phyloP scores from a whole-genome alignment of 2,888 invertebrate species.

The Pterostichus madidus region DNA sequence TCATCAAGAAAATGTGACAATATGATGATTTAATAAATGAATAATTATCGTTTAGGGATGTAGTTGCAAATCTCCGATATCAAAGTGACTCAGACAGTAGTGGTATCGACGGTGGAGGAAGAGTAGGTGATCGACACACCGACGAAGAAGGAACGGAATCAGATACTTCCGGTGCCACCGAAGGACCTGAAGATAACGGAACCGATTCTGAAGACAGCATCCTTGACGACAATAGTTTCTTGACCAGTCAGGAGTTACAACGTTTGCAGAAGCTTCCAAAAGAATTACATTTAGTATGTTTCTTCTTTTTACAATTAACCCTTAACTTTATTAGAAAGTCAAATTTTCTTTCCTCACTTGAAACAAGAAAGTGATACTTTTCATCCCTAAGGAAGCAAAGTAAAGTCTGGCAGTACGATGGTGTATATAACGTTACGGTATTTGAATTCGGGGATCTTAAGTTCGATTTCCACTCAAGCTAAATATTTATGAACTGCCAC shows the following conservation, averaged over 20 bases:
- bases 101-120: constrained; percentile 77
- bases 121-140: constrained; percentile 72
- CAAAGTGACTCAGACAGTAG: constrained; percentile 84
- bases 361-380: not conserved
- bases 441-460: too few relatives aligned
- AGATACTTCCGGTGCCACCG: constrained; percentile 81
- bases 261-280: constrained; percentile 81
- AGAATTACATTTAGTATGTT: constrained; percentile 78
- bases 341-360: too few relatives aligned
- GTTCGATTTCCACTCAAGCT: too few relatives aligned
- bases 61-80: constrained; percentile 82
- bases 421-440: too few relatives aligned
- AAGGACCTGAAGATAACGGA: constrained; percentile 85
- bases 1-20: too few relatives aligned
- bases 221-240: constrained; percentile 87
- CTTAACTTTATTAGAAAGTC: too few relatives aligned
- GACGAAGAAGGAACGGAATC: constrained; percentile 76
- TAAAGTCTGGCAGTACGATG: too few relatives aligned
- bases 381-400: too few relatives aligned
- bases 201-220: constrained; percentile 83
- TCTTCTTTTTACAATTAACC: not conserved
- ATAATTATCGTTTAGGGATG: constrained; percentile 78
- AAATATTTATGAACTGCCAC: too few relatives aligned
- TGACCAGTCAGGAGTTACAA: constrained; percentile 76
- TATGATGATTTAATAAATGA: too few relatives aligned